Evolutionary conservation across 2,113 vertebrate species (phyloP), one percentile per base, ranked within the genome.

Genomic region (Perccottus glenii): DNA sequence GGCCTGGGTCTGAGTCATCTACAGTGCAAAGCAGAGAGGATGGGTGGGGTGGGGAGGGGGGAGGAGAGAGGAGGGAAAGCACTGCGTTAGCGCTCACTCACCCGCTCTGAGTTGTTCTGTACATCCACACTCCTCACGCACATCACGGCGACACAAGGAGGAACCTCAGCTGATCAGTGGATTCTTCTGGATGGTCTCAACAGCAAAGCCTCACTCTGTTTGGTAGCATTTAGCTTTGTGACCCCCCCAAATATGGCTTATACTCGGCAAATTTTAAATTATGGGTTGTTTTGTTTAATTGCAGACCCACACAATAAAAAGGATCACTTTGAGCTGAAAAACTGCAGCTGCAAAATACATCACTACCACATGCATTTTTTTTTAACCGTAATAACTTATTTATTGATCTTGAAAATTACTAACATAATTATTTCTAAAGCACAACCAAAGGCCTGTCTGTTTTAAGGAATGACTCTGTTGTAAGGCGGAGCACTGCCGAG

Each of bases 1-100:
- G 92, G 92, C 91, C 93, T 90, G 90, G 91, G 90, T 98, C 94
- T 94, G 94, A 96, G 88, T 93, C 92, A 94, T 94, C 93, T 94
- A 96, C 84, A 94, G 92, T 92, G 93, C 92, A 92, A 93, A 93
- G 94, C 94, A 93, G 92, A 93, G 85, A 93, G 91, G 91, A 86
- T 73, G 64, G 75, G 63, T 72, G 85, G 82, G 88, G n/a, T n/a
- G n/a, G 89, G 87, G 82, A 82, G 87, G 85, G 48, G 64, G 81
- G 63, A 89, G 68, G 42, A 70, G 88, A 75, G 33, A 61, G 79
- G 91, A 64, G 48, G 87, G 84, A 92, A 86, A 91, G 89, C 87
- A 91, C 87, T 85, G 89, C 87, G 73, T 93, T 92, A 91, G 90
- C 75, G 69, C 89, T 78, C 83, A 42, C 84, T 46, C 84, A 32